Conservation (phyloP, 2,888 invertebrate species). For the Philereme transversata region DNA sequence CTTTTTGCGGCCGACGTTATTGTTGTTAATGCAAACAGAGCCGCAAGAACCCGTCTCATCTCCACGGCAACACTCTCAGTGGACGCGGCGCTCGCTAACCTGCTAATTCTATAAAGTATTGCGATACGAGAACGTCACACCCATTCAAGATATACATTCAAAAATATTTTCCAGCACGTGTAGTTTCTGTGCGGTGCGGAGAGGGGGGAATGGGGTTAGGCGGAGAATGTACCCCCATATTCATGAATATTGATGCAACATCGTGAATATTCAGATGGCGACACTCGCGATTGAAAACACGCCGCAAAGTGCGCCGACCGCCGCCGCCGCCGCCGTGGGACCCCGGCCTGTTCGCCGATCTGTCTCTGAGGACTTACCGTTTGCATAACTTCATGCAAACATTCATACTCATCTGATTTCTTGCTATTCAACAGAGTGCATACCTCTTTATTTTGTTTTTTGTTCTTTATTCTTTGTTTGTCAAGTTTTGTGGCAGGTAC, state of each 20-base stretch:
- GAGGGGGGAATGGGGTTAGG: conserved; percentile 33
- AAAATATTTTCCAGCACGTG: conserved; percentile 37
- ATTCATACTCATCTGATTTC: background rate
- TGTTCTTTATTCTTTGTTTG: no score
- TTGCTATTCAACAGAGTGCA: background rate
- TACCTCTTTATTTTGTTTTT: no score
- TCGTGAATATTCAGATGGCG: conserved; percentile 70
- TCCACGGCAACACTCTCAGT: no score
- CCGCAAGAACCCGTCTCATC: background rate
- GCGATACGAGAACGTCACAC: background rate
- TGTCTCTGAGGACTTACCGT: background rate
- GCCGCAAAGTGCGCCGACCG: conserved; percentile 48
- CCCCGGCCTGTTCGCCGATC: background rate
- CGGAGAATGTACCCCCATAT: conserved; percentile 25
- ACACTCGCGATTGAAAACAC: conserved; percentile 71
- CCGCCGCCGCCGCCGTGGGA: no score
- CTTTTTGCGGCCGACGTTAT: conserved; percentile 18
- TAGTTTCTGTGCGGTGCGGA: conserved; percentile 11
- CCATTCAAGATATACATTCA: conserved; percentile 25
- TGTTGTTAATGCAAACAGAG: conserved; percentile 28
- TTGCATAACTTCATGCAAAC: background rate
- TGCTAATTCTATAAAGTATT: background rate
- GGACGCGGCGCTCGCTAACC: no score
- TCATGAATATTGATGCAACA: conserved; percentile 72
- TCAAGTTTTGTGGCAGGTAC: no score